Percentiles rank a stretch among this genome's conserved stretches.
These are phyloP conservation scores for Tipula vernalis DNA, from an alignment of 2,888 invertebrate genomes.

Conservation along the genomic window DNA sequence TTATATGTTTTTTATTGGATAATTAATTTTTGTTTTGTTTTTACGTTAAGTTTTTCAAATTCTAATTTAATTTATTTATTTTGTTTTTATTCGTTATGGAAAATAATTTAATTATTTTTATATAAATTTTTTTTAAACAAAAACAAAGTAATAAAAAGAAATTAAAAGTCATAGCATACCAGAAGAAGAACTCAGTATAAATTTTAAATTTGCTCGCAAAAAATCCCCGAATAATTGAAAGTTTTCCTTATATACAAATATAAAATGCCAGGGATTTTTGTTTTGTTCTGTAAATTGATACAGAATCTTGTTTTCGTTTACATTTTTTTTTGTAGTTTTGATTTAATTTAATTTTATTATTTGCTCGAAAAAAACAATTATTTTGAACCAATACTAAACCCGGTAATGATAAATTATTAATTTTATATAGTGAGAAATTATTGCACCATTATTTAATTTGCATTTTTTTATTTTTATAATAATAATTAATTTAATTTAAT, in stretches of 20 bases:
- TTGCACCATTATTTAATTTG: not conserved
- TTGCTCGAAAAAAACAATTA: not conserved
- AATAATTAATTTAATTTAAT: not conserved
- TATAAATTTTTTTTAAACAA: not conserved
- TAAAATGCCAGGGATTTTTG: not conserved
- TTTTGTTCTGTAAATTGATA: not conserved
- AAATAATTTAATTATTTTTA: not conserved
- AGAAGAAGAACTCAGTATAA: constrained; percentile 16
- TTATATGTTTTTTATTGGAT: not conserved
- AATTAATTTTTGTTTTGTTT: not conserved
- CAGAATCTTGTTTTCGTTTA: not conserved
- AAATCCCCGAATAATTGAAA: not conserved
- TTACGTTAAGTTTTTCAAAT: constrained; percentile 10
- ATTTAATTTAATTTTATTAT: not conserved
- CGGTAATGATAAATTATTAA: not conserved
- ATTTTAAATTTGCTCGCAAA: not conserved
- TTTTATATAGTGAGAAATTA: not conserved
- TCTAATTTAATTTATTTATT: not conserved
- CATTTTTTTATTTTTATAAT: not conserved
- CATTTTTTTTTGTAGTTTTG: not conserved
- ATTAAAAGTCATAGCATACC: constrained; percentile 20
- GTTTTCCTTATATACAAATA: not conserved
- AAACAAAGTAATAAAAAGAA: constrained; percentile 9
- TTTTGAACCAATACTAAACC: not conserved
- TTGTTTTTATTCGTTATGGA: not conserved